Conservation (phyloP, 2,113 vertebrate genomes). For the Origma solitaria region DNA sequence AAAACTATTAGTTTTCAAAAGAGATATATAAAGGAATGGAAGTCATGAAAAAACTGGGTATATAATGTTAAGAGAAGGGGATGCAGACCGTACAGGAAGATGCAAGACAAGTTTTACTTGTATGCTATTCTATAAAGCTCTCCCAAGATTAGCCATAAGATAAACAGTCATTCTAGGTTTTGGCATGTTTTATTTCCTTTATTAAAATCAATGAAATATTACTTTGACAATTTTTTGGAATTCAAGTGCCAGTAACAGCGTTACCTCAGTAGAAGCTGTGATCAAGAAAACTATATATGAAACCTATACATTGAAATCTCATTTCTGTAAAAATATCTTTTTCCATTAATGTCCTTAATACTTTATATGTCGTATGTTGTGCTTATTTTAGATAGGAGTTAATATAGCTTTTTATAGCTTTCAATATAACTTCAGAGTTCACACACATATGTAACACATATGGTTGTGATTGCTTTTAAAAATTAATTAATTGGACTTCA, state of each 20-base stretch:
- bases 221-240: neutral
- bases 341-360: neutral
- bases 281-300: neutral
- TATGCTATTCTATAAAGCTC: neutral
- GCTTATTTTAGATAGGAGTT: neutral
- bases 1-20: neutral
- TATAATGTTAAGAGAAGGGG: neutral
- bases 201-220: neutral
- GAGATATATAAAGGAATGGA: neutral
- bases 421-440: neutral
- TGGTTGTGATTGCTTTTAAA: neutral
- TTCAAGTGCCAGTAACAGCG: neutral
- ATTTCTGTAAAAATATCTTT: neutral
- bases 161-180: neutral
- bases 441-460: neutral
- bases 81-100: neutral
- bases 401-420: neutral
- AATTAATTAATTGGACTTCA: neutral
- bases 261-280: neutral
- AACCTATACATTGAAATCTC: neutral
- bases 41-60: neutral
- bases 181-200: neutral
- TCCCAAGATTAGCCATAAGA: neutral
- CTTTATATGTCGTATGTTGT: neutral
- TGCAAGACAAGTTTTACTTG: neutral